phyloP scores from a whole-genome alignment of 37 sponge, comb jelly and placozoan species.

The Petrosia ficiformis region DNA sequence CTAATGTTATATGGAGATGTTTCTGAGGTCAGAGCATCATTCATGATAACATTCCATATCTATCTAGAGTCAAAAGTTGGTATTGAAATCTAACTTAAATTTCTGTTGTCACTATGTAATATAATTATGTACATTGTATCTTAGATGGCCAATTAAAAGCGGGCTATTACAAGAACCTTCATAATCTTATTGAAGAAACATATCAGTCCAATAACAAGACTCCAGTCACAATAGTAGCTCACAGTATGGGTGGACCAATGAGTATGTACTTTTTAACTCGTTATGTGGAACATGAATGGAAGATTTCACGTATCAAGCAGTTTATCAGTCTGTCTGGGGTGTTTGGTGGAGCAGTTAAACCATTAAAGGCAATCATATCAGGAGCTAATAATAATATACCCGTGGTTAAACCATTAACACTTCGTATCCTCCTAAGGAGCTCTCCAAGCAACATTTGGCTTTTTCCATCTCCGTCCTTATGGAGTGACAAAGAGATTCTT shows the following conservation, averaged over 20 bases:
- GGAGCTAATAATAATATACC: conserved; percentile 3
- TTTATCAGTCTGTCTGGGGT: conserved; percentile 48
- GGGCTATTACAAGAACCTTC: conserved; percentile 29
- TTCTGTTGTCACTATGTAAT: too few relatives aligned
- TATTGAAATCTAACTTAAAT: too few relatives aligned
- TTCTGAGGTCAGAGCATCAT: too few relatives aligned
- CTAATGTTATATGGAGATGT: too few relatives aligned
- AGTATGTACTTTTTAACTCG: conserved; percentile 47
- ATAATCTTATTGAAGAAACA: conserved; percentile 29
- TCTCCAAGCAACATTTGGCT: conserved; percentile 11
- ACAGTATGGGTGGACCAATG: conserved; percentile 49
- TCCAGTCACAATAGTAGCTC: conserved; percentile 41
- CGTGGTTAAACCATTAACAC: not conserved
- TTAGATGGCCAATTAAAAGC: not conserved
- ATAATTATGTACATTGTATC: not conserved
- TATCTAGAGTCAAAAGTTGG: not conserved
- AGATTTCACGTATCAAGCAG: conserved; percentile 51
- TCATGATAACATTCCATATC: not conserved
- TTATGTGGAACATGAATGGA: conserved; percentile 51
- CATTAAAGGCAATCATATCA: not conserved
- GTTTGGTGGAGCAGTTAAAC: conserved; percentile 26
- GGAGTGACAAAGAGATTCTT: conserved; percentile 6
- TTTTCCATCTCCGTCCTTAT: conserved; percentile 13
- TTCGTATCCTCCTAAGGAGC: not conserved
- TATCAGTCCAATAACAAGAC: conserved; percentile 13